Base-by-base conservation (phyloP, 2,797 vertebrate genomes). In the Esox masquinongy region DNA sequence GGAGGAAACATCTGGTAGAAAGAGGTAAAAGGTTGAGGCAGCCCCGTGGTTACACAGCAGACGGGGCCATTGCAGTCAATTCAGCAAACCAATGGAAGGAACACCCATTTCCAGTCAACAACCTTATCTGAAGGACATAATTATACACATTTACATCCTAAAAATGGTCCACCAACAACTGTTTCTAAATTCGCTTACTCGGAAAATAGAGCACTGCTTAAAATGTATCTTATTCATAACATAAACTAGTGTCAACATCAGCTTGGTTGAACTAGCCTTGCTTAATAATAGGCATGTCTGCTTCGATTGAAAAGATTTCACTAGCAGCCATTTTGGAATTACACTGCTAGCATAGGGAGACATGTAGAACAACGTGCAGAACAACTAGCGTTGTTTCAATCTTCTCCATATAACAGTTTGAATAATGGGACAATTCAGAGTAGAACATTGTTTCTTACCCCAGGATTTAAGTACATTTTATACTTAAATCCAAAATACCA, bases 31-130 rank as follows among this genome's bases (percentile, higher is more conserved):
- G 71, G 71, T 61, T 72, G 51, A 39, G 34, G 49, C 16, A n/a
- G 11, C 26, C 34, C 49, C 6, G 71, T 72, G 71, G 53, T 72
- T 72, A 39, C 51, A 24, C 51, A 72, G 53, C 29, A 16, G 53
- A 61, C 71, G 22, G 43, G n/a, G 71, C 73, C 31, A 78, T 63
- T 64, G 53, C 56, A 78, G 51, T 78, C 66, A 36, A 53, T 74
- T 78, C 49, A 24, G 72, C 51, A 51, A 74, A 64, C 72, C 31
- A 70, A 64, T 56, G 22, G 36, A 59, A 67, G 68, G 53, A 14
- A 74, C 68, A 63, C 68, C 67, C 68, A 43, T 70, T 49, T 17
- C 29, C 26, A 50, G 67, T 59, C 67, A 73, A 51, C 61, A 73
- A 72, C 70, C n/a, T 66, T 34, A 74, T 59, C 34, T 26, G 22